Percentiles rank a stretch among this genome's conserved stretches.
phyloP scores from a whole-genome alignment of 2,113 vertebrate genomes.

The Benitochromis conjunctus region DNA sequence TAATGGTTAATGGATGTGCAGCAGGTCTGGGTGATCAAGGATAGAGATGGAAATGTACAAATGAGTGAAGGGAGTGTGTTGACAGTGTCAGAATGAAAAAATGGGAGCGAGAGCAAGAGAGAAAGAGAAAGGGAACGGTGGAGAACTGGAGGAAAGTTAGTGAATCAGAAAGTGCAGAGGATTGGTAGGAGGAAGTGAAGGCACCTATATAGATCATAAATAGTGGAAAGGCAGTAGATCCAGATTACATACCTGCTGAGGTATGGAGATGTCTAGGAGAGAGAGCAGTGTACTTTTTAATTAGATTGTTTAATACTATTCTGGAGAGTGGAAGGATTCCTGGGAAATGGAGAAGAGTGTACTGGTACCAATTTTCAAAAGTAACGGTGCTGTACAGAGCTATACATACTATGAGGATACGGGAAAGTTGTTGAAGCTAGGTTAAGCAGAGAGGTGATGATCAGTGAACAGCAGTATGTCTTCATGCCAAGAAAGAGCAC shows the following conservation, averaged over 20 bases:
- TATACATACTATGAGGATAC: not conserved
- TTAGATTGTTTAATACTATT: not conserved
- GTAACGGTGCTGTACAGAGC: not conserved
- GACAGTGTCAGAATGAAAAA: not conserved
- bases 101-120: not conserved
- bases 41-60: not conserved
- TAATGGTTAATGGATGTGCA: not conserved
- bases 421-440: not conserved
- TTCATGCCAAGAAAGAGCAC: not conserved
- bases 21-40: not conserved
- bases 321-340: not conserved
- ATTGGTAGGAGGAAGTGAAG: accelerated
- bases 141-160: not conserved
- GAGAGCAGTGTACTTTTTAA: not conserved
- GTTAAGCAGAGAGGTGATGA: not conserved
- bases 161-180: not conserved
- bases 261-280: not conserved
- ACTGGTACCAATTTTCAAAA: too few relatives aligned
- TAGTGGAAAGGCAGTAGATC: not conserved
- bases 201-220: not conserved
- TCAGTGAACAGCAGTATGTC: not conserved
- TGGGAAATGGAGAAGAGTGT: not conserved
- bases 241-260: not conserved
- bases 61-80: accelerated
- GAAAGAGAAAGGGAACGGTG: not conserved